phyloP scores from a whole-genome alignment of 2,113 vertebrate genomes.

The Passer montanus region DNA sequence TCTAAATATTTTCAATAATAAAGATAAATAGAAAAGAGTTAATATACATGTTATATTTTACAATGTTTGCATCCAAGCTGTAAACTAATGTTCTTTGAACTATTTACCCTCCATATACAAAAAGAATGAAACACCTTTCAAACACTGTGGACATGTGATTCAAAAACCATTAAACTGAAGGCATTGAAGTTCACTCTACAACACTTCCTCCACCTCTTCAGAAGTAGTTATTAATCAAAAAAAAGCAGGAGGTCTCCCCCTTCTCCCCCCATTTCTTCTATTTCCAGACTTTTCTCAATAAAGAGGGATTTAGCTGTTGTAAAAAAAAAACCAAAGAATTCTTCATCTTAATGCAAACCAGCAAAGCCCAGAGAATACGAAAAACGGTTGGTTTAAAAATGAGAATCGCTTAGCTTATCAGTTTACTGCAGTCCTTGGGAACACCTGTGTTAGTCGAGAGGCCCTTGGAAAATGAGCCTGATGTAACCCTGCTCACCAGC shows the following conservation, averaged over 20 bases:
- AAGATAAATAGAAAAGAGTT: conserved; percentile 83
- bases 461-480: conserved; percentile 99
- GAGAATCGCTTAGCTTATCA: conserved; percentile 75
- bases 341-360: conserved; percentile 80
- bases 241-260: conserved; percentile 12
- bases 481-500: conserved; percentile 91
- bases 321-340: conserved; percentile 58
- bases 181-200: conserved; percentile 69
- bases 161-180: conserved; percentile 76
- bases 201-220: conserved; percentile 62
- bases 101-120: conserved; percentile 78
- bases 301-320: conserved; percentile 60
- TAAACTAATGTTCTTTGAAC: conserved; percentile 83
- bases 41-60: conserved; percentile 82
- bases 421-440: conserved; percentile 51
- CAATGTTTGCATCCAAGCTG: conserved; percentile 78
- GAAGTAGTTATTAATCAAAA: conserved; percentile 59
- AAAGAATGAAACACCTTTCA: conserved; percentile 64
- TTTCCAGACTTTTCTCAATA: conserved; percentile 57
- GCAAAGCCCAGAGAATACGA: conserved; percentile 74
- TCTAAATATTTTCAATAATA: conserved; percentile 73
- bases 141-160: conserved; percentile 72
- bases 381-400: conserved; percentile 69
- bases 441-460: conserved; percentile 85
- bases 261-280: conserved; percentile 31